These are phyloP conservation scores for Dicentrarchus labrax DNA, from an alignment of 2,113 vertebrate species.

Conservation along the genomic window DNA sequence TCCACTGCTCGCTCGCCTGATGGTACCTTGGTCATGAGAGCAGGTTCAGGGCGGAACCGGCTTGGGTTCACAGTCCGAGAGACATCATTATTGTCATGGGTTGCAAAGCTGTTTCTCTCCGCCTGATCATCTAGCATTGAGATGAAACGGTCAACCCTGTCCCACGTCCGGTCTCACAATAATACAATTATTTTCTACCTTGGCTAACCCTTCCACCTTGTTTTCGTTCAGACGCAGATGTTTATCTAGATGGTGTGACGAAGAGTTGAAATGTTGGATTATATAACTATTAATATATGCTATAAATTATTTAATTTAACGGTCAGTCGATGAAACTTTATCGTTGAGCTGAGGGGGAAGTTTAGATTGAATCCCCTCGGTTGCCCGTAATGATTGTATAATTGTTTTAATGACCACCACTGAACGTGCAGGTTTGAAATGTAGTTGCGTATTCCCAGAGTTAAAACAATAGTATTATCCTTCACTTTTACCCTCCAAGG, in stretches of 20 bases:
- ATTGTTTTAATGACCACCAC: conserved; percentile 30
- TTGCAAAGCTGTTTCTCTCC: background rate
- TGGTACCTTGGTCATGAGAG: background rate
- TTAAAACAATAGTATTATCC: background rate
- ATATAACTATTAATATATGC: conserved; percentile 66
- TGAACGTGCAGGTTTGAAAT: conserved; percentile 24
- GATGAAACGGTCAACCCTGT: no score
- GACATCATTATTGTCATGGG: background rate
- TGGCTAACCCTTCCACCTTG: conserved; percentile 14
- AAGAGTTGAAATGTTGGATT: conserved; percentile 52
- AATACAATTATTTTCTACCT: conserved; percentile 32
- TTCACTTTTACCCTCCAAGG: background rate
- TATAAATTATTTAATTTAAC: conserved; percentile 78
- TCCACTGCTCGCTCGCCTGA: background rate
- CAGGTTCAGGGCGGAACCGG: background rate
- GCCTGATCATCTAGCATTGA: background rate
- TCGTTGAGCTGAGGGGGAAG: conserved; percentile 2
- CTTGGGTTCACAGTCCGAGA: background rate
- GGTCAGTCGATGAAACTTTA: conserved; percentile 35
- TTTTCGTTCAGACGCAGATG: conserved; percentile 32
- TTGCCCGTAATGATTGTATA: conserved; percentile 53
- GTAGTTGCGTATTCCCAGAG: conserved; percentile 27
- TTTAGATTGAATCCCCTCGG: conserved; percentile 34
- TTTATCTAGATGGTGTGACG: conserved; percentile 43
- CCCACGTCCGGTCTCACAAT: conserved; percentile 7